These are phyloP conservation scores for Orcinus orca DNA, from an alignment of 2,113 vertebrate genomes.

Conservation along the genomic window DNA sequence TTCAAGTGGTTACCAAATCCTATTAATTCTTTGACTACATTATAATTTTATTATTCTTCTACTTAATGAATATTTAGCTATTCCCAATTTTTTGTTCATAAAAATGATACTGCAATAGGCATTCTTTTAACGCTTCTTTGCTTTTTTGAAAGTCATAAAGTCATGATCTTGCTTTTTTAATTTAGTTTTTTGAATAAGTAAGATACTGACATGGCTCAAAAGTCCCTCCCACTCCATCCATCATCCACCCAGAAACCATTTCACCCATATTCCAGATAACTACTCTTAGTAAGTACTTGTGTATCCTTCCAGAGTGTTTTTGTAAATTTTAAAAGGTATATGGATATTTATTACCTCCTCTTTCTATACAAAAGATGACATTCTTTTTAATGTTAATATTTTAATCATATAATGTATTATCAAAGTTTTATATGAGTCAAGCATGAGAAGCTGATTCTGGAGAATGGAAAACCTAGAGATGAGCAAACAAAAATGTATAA, in stretches of 20 bases:
- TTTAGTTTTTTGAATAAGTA: slow-evolving; percentile 10
- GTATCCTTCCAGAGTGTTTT: neutral
- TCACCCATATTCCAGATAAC: neutral
- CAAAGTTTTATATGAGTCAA: neutral
- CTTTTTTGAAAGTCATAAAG: neutral
- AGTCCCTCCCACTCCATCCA: neutral
- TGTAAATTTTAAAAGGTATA: neutral
- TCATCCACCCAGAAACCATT: neutral
- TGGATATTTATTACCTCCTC: neutral
- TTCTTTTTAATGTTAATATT: neutral
- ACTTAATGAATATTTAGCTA: slow-evolving; percentile 7
- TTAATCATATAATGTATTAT: slow-evolving; percentile 16
- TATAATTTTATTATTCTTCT: neutral
- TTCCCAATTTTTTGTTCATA: neutral
- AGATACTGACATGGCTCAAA: neutral
- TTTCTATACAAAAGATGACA: neutral
- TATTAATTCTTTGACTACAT: neutral
- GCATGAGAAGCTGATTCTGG: neutral
- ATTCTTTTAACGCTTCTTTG: neutral
- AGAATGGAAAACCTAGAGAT: neutral
- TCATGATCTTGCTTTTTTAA: neutral
- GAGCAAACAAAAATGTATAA: neutral
- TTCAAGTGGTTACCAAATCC: slow-evolving; percentile 20
- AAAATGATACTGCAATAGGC: neutral
- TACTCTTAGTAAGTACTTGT: neutral